Base-by-base conservation (phyloP, 2,113 vertebrate species). In the Crotalus viridis region DNA sequence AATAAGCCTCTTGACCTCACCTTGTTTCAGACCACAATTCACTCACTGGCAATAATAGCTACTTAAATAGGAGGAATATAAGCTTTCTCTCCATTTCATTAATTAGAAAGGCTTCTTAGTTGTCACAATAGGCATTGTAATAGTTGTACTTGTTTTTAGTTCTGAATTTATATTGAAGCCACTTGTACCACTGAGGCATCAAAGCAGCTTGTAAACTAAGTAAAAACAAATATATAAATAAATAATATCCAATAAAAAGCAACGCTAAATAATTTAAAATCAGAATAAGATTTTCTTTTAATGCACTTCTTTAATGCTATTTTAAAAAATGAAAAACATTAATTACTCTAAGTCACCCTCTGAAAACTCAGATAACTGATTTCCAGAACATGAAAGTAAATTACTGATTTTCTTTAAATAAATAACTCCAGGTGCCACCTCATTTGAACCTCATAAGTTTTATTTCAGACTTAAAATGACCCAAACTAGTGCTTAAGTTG, bases 1-100 rank as follows among this genome's bases (percentile, higher is more conserved):
- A 98, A 96, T 95, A 98, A 97, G 95, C 96, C 97, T 97, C 97
- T 96, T 97, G 97, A 98, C 97, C 97, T 98, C 97, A 97, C 96
- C 95, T 97, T 96, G 93, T 97, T 95, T 97, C 95, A 96, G 94
- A 92, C 95, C 97, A 96, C 96, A 81, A 94, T 97, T 97, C 96
- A 98, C 96, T 97, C 96, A 95, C 87, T 88, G 95, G 96, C 94
- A 97, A 97, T 96, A 94, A 85, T 94, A 92, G 93, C 93, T 91
- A 94, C 88, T 93, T 89, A 95, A 90, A 26, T 87, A 95, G 69
- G 94, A 95, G 94, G 91, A 87, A 92, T 89, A 90, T 92, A 87
- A 69, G 61, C 92, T 96, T 96, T 93, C 95, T 94, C 94, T 90
- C 96, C 94, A 95, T 95, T 94, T 93, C 93, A 96, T 94, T 95